These are phyloP conservation scores for Perizoma flavofasciatum DNA, from an alignment of 2,888 invertebrate genomes.

Conservation along the genomic window DNA sequence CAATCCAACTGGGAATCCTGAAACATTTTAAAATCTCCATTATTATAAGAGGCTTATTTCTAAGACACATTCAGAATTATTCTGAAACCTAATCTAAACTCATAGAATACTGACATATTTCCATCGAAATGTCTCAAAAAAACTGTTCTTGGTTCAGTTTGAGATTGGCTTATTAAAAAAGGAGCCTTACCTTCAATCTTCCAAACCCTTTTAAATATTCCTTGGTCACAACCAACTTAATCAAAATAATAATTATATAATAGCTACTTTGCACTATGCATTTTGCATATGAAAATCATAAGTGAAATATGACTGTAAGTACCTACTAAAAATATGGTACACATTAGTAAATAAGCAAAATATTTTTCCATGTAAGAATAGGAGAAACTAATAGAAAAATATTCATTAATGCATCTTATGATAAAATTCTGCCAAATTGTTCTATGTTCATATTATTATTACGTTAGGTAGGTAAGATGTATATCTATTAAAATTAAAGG, in stretches of 20 bases:
- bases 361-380: constrained; percentile 22
- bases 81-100: no score
- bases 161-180: no score
- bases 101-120: no score
- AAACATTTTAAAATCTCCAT: constrained; percentile 4
- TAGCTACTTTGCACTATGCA: no score
- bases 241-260: no score
- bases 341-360: constrained; percentile 14
- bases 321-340: no score
- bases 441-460: constrained; percentile 7
- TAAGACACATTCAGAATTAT: background rate
- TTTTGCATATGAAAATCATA: no score
- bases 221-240: no score
- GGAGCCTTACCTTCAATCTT: no score
- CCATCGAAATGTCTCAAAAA: no score
- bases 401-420: constrained; percentile 13
- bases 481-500: background rate
- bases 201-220: no score
- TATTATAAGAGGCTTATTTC: constrained; percentile 12
- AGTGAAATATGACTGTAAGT: background rate
- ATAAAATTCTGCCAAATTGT: constrained; percentile 11
- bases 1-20: constrained; percentile 11
- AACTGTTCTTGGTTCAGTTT: no score
- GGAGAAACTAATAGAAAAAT: constrained; percentile 12
- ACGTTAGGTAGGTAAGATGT: constrained; percentile 1